A percentile compares a stretch with the other conserved stretches of the same genome.
phyloP scores from a whole-genome alignment of 64 coral and sea anemone genomes.

The Catalaphyllia jardinei region DNA sequence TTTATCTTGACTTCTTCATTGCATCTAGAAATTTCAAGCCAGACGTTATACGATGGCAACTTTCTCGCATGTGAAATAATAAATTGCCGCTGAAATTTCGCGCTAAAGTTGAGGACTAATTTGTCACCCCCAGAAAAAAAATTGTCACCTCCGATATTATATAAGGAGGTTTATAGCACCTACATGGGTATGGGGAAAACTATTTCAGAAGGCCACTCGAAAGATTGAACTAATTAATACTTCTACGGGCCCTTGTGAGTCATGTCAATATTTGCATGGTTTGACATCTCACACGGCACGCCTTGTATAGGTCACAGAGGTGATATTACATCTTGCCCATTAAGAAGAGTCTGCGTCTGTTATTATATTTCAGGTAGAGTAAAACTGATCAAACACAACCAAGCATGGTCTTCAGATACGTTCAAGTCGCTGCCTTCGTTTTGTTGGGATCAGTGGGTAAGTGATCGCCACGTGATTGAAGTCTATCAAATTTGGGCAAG shows the following conservation, averaged over 20 bases:
- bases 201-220: too few species aligned
- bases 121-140: too few species aligned
- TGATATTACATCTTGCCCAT: not conserved
- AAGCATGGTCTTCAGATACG: not conserved
- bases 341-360: not conserved
- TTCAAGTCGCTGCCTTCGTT: not conserved
- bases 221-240: too few species aligned
- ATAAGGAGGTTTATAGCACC: too few species aligned
- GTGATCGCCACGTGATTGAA: not conserved
- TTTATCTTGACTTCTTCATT: too few species aligned
- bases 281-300: not conserved
- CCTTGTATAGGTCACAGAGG: not conserved
- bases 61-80: too few species aligned
- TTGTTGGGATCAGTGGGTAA: not conserved
- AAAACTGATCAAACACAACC: not conserved
- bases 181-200: too few species aligned
- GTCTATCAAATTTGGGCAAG: not conserved
- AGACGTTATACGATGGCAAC: too few species aligned
- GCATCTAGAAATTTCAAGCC: too few species aligned
- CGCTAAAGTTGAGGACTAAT: too few species aligned
- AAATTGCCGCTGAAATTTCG: too few species aligned
- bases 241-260: not conserved
- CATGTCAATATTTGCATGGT: not conserved
- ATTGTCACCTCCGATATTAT: too few species aligned
- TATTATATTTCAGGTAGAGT: not conserved